Conservation (phyloP, 2,113 vertebrate species). For the Semicossyphus pulcher region DNA sequence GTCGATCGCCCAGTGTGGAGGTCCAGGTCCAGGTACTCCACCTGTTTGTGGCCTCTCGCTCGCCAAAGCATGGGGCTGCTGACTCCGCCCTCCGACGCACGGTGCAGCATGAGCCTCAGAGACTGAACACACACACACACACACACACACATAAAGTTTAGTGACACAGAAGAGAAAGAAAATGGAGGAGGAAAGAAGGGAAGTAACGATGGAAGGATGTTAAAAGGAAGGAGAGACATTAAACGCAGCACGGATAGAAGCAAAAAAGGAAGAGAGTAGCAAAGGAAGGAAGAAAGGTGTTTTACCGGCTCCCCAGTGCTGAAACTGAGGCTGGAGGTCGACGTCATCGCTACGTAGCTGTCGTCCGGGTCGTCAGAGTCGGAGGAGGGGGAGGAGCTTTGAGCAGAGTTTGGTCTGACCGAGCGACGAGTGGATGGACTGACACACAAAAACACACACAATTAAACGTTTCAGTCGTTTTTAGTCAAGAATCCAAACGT, state of each 20-base stretch:
- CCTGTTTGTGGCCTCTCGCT: slow-evolving; percentile 89
- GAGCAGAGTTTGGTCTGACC: slow-evolving; percentile 86
- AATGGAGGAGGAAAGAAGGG: not conserved
- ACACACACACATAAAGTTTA: not conserved
- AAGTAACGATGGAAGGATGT: not conserved
- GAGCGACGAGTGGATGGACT: slow-evolving; percentile 87
- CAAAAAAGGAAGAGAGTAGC: no score
- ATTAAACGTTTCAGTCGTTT: no score
- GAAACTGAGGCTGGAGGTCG: slow-evolving; percentile 82
- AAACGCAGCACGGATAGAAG: not conserved
- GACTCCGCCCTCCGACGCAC: slow-evolving; percentile 86
- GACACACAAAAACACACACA: slow-evolving; percentile 70
- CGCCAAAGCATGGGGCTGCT: slow-evolving; percentile 87
- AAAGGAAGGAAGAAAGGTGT: no score
- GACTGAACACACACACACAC: slow-evolving; percentile 55
- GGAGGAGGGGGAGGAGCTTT: slow-evolving; percentile 93
- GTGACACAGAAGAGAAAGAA: not conserved
- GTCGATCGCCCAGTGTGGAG: slow-evolving; percentile 90
- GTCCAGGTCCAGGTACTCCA: slow-evolving; percentile 94
- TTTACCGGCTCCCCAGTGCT: slow-evolving; percentile 86
- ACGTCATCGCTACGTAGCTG: slow-evolving; percentile 93
- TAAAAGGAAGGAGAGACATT: fast-evolving
- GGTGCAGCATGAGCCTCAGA: slow-evolving; percentile 72
- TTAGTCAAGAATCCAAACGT: no score
- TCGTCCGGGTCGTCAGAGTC: slow-evolving; percentile 93